Conservation (phyloP, 2,888 invertebrate species). For the Agelastica alni region DNA sequence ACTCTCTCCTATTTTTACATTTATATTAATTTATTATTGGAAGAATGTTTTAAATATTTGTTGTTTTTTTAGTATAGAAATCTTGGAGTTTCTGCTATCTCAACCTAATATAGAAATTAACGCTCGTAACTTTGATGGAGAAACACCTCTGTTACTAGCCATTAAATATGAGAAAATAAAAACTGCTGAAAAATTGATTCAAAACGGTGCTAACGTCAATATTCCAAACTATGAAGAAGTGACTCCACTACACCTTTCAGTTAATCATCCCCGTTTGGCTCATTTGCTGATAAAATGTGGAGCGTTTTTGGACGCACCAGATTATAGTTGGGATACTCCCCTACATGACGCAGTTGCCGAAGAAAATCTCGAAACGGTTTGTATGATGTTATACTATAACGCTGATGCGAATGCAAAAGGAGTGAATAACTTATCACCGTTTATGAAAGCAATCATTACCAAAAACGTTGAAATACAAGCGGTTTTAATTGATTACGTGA, state of each 20-base stretch:
- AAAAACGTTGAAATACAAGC: constrained; percentile 37
- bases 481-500: constrained; percentile 40
- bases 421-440: constrained; percentile 40
- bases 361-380: constrained; percentile 39
- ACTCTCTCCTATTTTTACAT: no score
- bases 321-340: constrained; percentile 42
- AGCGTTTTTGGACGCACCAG: constrained; percentile 41
- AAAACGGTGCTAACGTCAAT: constrained; percentile 41
- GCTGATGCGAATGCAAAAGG: constrained; percentile 40
- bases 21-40: no score
- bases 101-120: constrained; percentile 38
- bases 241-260: constrained; percentile 43
- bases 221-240: constrained; percentile 36
- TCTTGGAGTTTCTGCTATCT: constrained; percentile 38
- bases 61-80: constrained; percentile 38
- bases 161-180: constrained; percentile 31
- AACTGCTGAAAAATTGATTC: constrained; percentile 37
- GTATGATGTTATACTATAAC: constrained; percentile 45
- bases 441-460: constrained; percentile 40
- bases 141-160: constrained; percentile 42
- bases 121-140: constrained; percentile 39
- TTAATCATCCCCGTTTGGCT: constrained; percentile 33
- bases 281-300: constrained; percentile 40
- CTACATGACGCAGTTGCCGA: constrained; percentile 41
- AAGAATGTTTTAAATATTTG: no score